A percentile compares a stretch with the other conserved stretches of the same genome.
Evolutionary conservation across 2,888 invertebrate species (phyloP).

Genomic region (Cephus sareptanus): DNA sequence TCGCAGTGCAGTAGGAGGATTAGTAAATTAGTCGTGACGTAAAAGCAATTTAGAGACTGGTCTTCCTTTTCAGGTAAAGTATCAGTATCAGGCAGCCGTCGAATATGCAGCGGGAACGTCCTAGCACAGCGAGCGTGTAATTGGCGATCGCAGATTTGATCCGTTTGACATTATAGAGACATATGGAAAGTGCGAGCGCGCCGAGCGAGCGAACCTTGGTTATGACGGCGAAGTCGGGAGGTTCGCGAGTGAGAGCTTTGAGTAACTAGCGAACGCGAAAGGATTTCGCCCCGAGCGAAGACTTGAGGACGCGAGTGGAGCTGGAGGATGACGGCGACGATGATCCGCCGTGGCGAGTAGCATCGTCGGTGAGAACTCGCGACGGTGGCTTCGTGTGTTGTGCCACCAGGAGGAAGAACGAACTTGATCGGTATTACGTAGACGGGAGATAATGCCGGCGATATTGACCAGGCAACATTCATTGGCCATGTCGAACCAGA

Average conservation of each 20-base stretch:
- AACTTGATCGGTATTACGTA: background rate
- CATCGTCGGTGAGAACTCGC: slow-evolving; percentile 17
- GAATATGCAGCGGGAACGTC: background rate
- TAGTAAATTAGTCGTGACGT: background rate
- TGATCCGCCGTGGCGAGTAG: slow-evolving; percentile 22
- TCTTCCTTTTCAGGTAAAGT: background rate
- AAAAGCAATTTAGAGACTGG: background rate
- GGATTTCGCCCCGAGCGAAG: slow-evolving; percentile 9
- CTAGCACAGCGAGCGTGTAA: background rate
- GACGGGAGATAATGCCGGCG: background rate
- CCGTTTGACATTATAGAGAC: background rate
- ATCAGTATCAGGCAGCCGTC: background rate
- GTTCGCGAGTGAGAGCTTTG: slow-evolving; percentile 28
- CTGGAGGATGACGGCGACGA: background rate
- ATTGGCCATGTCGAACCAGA: slow-evolving; percentile 41
- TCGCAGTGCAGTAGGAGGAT: background rate
- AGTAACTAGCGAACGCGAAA: slow-evolving; percentile 25
- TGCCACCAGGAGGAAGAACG: background rate
- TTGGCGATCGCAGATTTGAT: background rate
- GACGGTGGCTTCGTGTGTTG: slow-evolving; percentile 11
- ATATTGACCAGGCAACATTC: slow-evolving; percentile 26
- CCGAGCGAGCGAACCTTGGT: slow-evolving; percentile 30
- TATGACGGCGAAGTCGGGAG: slow-evolving; percentile 61
- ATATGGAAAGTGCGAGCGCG: slow-evolving; percentile 10
- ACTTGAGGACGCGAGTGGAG: background rate